Evolutionary conservation across 2,797 vertebrate genomes (phyloP).

Genomic region (Alcedo atthis): DNA sequence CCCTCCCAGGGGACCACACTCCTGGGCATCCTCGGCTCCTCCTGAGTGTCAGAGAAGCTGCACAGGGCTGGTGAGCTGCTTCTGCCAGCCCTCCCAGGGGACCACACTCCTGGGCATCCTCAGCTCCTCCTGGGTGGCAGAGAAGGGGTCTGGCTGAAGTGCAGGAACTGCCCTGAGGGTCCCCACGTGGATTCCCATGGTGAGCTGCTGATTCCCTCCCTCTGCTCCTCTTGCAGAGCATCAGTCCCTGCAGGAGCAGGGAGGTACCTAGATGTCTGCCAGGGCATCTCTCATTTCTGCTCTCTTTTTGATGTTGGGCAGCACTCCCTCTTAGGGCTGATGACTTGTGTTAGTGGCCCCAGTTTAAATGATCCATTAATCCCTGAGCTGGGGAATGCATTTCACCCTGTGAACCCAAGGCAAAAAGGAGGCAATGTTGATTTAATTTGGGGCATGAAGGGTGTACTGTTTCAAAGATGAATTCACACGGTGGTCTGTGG

Average conservation of each 20-base stretch:
- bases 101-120: neutral
- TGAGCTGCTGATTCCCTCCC: neutral
- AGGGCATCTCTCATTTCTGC: neutral
- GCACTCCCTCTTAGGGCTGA: neutral
- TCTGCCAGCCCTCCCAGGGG: neutral
- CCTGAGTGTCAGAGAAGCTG: neutral
- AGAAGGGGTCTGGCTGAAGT: neutral
- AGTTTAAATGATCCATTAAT: neutral
- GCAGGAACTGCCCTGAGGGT: neutral
- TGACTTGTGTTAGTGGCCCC: neutral
- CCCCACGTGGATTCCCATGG: accelerated
- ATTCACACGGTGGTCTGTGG: neutral
- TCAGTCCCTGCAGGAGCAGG: neutral
- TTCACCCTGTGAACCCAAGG: constrained; percentile 3
- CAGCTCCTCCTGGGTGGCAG: neutral
- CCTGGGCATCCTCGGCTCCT: neutral
- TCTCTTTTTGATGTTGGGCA: neutral
- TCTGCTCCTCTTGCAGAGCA: neutral
- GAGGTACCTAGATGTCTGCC: neutral
- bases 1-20: accelerated
- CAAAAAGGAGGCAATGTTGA: constrained; percentile 16
- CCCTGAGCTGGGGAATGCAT: neutral
- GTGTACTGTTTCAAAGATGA: constrained; percentile 31
- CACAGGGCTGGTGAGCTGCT: neutral
- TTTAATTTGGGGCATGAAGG: constrained; percentile 33